A percentile compares a stretch with the other conserved stretches of the same genome.
These are phyloP conservation scores for Cosmopolites sordidus DNA, from an alignment of 2,888 invertebrate genomes.

Conservation along the genomic window DNA sequence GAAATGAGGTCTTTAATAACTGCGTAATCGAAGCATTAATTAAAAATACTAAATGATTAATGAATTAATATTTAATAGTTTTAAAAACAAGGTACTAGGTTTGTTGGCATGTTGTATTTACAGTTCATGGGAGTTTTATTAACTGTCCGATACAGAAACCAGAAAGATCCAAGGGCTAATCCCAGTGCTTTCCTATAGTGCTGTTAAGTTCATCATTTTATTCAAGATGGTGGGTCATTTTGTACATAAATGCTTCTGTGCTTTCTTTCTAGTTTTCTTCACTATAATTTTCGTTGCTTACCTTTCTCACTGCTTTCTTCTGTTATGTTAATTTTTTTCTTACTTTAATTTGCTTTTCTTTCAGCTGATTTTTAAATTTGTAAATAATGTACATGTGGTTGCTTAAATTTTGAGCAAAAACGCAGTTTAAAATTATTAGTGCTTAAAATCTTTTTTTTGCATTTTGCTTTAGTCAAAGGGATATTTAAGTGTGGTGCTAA, in stretches of 20 bases:
- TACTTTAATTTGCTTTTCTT: too few relatives aligned
- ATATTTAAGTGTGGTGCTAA: too few relatives aligned
- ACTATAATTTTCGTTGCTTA: background rate
- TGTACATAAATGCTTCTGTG: background rate
- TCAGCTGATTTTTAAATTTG: too few relatives aligned
- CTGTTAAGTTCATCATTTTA: slow-evolving; percentile 36
- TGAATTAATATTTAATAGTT: background rate
- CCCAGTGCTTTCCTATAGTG: slow-evolving; percentile 95
- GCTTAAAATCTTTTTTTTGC: too few relatives aligned
- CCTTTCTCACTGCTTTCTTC: too few relatives aligned
- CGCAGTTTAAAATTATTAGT: too few relatives aligned
- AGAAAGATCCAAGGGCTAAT: slow-evolving; percentile 95
- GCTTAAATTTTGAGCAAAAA: too few relatives aligned
- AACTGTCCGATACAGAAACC: slow-evolving; percentile 96
- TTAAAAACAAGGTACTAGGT: slow-evolving; percentile 19
- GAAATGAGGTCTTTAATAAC: slow-evolving; percentile 33
- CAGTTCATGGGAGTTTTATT: slow-evolving; percentile 97
- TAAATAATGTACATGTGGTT: too few relatives aligned
- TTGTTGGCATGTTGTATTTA: slow-evolving; percentile 40
- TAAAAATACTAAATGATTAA: background rate
- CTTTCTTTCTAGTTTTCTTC: background rate
- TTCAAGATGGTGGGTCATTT: slow-evolving; percentile 24
- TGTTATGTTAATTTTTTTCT: too few relatives aligned
- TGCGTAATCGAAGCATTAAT: too few relatives aligned
- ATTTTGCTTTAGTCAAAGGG: too few relatives aligned